phyloP scores from a whole-genome alignment of 2,797 vertebrate species.

The Falco novaeseelandiae region DNA sequence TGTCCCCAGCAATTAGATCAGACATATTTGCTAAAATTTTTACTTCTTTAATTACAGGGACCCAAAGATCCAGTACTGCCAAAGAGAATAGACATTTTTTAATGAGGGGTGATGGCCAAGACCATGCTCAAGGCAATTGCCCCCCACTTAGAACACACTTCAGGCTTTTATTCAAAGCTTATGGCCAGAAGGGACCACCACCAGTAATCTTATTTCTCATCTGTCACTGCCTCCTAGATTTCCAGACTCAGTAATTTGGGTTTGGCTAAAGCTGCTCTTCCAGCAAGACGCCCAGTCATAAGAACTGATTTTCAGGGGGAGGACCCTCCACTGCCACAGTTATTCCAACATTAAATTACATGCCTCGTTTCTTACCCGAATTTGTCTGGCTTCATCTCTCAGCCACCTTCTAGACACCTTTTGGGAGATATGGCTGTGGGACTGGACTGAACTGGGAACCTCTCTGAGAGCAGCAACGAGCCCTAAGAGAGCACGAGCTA shows the following conservation, averaged over 20 bases:
- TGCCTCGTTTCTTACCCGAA: fast-evolving
- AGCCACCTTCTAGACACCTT: not conserved
- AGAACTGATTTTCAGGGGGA: not conserved
- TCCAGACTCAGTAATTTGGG: not conserved
- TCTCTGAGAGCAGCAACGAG: not conserved
- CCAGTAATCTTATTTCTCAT: not conserved
- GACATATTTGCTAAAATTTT: not conserved
- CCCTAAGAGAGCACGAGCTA: not conserved
- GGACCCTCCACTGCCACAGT: not conserved
- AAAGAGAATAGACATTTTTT: not conserved
- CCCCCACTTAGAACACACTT: not conserved
- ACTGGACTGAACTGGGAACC: not conserved
- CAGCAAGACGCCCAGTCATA: not conserved
- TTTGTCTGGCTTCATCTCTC: not conserved
- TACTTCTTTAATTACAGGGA: not conserved
- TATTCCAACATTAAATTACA: not conserved
- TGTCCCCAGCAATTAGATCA: not conserved
- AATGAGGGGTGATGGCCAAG: not conserved
- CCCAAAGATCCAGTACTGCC: not conserved
- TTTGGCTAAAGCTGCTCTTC: not conserved
- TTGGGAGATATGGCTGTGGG: not conserved
- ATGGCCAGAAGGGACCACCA: not conserved
- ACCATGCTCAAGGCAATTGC: not conserved
- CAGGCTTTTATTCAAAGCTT: not conserved
- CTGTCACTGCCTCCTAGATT: not conserved